A percentile compares a stretch with the other conserved stretches of the same genome.
Evolutionary conservation across 2,797 vertebrate genomes (phyloP).

Genomic region (Danio tinwini): DNA sequence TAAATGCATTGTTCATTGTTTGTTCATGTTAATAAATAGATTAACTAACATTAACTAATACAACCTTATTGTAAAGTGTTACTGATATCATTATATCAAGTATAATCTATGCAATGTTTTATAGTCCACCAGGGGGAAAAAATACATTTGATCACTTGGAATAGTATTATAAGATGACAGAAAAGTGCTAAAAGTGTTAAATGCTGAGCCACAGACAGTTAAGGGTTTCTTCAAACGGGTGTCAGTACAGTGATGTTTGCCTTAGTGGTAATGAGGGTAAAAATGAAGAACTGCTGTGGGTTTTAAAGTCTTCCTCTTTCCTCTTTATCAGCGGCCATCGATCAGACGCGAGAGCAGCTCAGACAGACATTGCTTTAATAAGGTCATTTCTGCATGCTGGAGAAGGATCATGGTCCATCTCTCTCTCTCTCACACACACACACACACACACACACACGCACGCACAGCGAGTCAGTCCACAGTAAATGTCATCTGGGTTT

Average conservation of each 20-base stretch:
- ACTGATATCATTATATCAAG: no score
- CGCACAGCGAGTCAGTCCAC: slow-evolving; percentile 10
- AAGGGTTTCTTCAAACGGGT: slow-evolving; percentile 3
- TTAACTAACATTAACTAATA: no score
- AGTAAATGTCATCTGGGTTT: slow-evolving; percentile 20
- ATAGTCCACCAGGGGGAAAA: no score
- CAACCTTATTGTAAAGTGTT: no score
- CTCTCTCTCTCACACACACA: background rate
- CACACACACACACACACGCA: slow-evolving; percentile 16
- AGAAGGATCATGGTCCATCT: background rate
- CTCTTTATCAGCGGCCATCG: slow-evolving; percentile 4
- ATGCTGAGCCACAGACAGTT: background rate
- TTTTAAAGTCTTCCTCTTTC: background rate
- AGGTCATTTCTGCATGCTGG: slow-evolving; percentile 21
- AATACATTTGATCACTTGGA: no score
- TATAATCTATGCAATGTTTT: no score
- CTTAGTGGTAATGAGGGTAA: background rate
- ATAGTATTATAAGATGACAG: no score
- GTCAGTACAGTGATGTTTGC: background rate
- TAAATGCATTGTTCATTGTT: no score
- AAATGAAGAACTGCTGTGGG: background rate
- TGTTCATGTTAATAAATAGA: no score
- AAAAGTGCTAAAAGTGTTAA: background rate
- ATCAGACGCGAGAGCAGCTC: background rate
- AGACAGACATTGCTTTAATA: slow-evolving; percentile 10